These are phyloP conservation scores for Drosophila parthenogenetica DNA, from an alignment of 2,888 invertebrate genomes.

Conservation along the genomic window DNA sequence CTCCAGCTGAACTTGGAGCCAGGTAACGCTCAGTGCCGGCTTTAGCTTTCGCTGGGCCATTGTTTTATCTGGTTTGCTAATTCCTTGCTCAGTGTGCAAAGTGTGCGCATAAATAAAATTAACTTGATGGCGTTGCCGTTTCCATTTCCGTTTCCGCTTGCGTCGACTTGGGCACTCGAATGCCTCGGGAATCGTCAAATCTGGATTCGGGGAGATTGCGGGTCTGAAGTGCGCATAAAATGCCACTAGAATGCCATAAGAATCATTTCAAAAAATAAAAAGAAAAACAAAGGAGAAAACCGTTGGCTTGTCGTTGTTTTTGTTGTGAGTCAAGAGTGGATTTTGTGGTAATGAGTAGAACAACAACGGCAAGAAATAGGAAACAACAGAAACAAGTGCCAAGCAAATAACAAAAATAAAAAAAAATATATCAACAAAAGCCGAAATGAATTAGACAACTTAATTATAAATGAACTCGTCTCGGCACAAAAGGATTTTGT, in stretches of 20 bases:
- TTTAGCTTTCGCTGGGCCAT: slow-evolving; percentile 43
- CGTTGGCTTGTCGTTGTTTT: slow-evolving; percentile 62
- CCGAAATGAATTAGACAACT: slow-evolving; percentile 83
- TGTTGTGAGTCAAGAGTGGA: slow-evolving; percentile 64
- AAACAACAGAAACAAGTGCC: slow-evolving; percentile 48
- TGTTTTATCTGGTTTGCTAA: slow-evolving; percentile 72
- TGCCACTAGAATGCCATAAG: slow-evolving; percentile 74
- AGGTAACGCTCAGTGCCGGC: slow-evolving; percentile 36
- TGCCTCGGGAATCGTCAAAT: slow-evolving; percentile 22
- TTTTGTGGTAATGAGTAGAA: slow-evolving; percentile 75
- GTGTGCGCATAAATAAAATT: slow-evolving; percentile 77
- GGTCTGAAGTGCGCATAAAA: slow-evolving; percentile 75
- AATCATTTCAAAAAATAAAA: slow-evolving; percentile 63
- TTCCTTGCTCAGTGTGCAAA: slow-evolving; percentile 48
- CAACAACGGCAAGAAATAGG: slow-evolving; percentile 45
- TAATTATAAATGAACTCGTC: slow-evolving; percentile 79
- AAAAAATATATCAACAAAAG: slow-evolving; percentile 40
- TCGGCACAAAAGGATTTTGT: slow-evolving; percentile 71
- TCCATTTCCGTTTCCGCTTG: slow-evolving; percentile 72
- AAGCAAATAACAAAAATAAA: slow-evolving; percentile 14
- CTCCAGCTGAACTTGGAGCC: slow-evolving; percentile 7
- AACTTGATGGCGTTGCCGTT: slow-evolving; percentile 77
- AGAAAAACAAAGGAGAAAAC: slow-evolving; percentile 50
- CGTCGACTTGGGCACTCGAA: slow-evolving; percentile 45
- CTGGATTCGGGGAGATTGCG: slow-evolving; percentile 7